These are phyloP conservation scores for Equus przewalskii DNA, from an alignment of 2,113 vertebrate genomes.

Conservation along the genomic window DNA sequence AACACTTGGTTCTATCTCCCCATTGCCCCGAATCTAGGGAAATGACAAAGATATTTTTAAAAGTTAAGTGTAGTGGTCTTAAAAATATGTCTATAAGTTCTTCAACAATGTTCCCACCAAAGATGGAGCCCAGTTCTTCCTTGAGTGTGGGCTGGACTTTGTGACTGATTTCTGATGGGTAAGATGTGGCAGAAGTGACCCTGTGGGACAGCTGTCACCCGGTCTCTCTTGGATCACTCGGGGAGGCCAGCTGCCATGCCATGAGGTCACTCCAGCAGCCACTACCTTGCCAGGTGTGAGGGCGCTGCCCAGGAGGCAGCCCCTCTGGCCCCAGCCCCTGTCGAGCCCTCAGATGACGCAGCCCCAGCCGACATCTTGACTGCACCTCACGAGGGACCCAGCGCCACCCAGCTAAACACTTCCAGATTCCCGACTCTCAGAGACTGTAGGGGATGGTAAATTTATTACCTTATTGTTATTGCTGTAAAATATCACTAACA, in stretches of 20 bases:
- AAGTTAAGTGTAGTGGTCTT: not conserved
- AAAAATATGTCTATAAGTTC: not conserved
- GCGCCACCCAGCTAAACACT: not conserved
- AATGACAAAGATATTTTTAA: not conserved
- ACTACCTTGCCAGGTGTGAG: too few relatives aligned
- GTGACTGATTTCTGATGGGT: not conserved
- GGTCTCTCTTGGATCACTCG: too few relatives aligned
- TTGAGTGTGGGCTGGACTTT: not conserved
- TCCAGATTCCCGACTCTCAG: not conserved
- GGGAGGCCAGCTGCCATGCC: not conserved
- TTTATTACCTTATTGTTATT: not conserved
- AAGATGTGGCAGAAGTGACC: not conserved
- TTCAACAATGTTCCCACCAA: not conserved
- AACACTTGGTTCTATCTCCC: not conserved
- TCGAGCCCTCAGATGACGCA: too few relatives aligned
- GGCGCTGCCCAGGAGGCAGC: too few relatives aligned
- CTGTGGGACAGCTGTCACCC: not conserved
- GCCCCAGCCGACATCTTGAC: too few relatives aligned
- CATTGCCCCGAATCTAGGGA: not conserved
- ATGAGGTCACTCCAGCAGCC: not conserved
- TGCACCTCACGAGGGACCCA: too few relatives aligned
- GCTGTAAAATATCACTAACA: not conserved
- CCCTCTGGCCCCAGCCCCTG: too few relatives aligned
- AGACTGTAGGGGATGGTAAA: fast-evolving
- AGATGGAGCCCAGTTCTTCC: not conserved